phyloP scores from a whole-genome alignment of 2,888 invertebrate genomes.

The Apotomis capreana region DNA sequence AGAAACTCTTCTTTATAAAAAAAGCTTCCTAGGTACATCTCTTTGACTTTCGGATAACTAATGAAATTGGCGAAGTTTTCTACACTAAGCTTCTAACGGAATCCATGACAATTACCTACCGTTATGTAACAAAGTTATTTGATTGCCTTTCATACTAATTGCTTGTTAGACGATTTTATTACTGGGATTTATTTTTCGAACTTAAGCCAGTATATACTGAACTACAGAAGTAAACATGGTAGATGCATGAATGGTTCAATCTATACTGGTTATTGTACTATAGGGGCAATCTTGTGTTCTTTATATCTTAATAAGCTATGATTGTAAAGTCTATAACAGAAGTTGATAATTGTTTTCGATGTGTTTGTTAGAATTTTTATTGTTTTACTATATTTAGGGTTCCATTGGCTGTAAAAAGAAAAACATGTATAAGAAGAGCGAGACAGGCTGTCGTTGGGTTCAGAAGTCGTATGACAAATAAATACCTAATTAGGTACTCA shows the following conservation, averaged over 20 bases:
- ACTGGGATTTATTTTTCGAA: constrained; percentile 53
- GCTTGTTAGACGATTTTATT: constrained; percentile 58
- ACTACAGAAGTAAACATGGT: constrained; percentile 11
- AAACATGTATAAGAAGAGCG: no score
- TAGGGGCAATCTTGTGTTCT: constrained; percentile 48
- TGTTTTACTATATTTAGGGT: constrained; percentile 34
- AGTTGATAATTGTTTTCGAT: constrained; percentile 55
- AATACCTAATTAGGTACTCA: no score
- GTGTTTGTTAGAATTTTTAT: constrained; percentile 39
- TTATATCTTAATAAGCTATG: constrained; percentile 68
- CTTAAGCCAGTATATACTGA: constrained; percentile 43
- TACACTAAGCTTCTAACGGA: constrained; percentile 20
- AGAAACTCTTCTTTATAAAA: no score
- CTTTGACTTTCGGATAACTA: no score
- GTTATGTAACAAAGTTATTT: constrained; percentile 58
- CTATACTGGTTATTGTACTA: constrained; percentile 42
- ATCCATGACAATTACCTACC: constrained; percentile 47
- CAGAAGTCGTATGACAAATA: no score
- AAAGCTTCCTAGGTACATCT: no score
- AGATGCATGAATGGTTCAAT: constrained; percentile 39
- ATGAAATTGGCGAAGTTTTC: background rate
- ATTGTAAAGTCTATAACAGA: constrained; percentile 51
- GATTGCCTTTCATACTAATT: constrained; percentile 54
- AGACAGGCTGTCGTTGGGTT: no score
- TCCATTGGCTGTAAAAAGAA: background rate